Evolutionary conservation across 2,797 vertebrate genomes (phyloP).

Genomic region (Enteromius radiatus): DNA sequence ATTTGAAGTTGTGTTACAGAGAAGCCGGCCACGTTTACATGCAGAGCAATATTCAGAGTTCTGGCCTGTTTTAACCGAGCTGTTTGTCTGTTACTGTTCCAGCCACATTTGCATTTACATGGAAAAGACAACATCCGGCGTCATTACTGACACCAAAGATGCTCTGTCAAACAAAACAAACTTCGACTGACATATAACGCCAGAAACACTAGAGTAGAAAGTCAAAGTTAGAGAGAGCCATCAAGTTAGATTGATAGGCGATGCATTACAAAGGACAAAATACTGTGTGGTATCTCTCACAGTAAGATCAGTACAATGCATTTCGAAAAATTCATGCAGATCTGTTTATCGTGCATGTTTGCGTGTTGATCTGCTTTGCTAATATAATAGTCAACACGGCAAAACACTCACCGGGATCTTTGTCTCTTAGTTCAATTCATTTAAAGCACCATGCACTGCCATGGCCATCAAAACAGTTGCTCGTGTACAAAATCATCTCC

Average conservation of each 20-base stretch:
- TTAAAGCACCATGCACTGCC: background rate
- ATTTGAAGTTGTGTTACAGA: constrained; percentile 69
- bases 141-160: constrained; percentile 1
- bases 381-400: background rate
- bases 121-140: background rate
- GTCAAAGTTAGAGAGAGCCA: too few relatives aligned
- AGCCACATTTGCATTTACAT: constrained; percentile 10
- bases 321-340: background rate
- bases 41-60: background rate
- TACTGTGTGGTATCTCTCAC: background rate
- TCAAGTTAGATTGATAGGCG: background rate
- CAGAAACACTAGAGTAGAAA: background rate
- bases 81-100: background rate
- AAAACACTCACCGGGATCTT: background rate
- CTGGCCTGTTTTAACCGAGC: background rate
- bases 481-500: background rate
- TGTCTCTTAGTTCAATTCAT: background rate
- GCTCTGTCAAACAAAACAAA: background rate
- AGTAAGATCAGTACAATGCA: background rate
- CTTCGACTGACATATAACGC: too few relatives aligned
- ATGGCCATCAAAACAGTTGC: background rate
- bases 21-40: constrained; percentile 40
- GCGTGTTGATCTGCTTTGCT: background rate
- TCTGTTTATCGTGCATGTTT: background rate
- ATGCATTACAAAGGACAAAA: background rate